Conservation (phyloP, 2,888 invertebrate species). For the Spilosoma lubricipeda region DNA sequence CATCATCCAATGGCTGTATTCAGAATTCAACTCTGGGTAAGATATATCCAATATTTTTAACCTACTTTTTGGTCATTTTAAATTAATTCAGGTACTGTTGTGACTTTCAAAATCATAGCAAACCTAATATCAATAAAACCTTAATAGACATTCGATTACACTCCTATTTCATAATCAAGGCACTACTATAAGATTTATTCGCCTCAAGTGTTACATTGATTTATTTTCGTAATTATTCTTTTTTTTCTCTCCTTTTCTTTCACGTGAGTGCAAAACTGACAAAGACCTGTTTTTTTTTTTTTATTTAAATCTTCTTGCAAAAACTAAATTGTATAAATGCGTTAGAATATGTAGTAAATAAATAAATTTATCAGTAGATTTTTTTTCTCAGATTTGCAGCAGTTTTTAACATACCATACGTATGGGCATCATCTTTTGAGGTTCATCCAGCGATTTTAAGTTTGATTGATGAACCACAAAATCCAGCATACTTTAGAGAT, state of each 20-base stretch:
- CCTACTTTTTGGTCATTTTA: background rate
- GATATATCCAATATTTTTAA: conserved; percentile 2
- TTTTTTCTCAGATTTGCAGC: conserved; percentile 39
- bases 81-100: background rate
- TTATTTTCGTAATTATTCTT: too few relatives aligned
- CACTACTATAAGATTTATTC: too few relatives aligned
- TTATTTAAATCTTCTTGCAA: too few relatives aligned
- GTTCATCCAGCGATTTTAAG: conserved; percentile 53
- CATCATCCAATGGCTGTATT: conserved; percentile 66
- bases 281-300: too few relatives aligned
- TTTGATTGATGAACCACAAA: conserved; percentile 61
- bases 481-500: conserved; percentile 65
- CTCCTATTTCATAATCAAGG: too few relatives aligned
- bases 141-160: too few relatives aligned
- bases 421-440: conserved; percentile 62
- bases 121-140: too few relatives aligned
- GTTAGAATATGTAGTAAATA: too few relatives aligned
- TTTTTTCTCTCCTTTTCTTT: too few relatives aligned
- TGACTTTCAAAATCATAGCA: background rate
- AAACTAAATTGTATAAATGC: too few relatives aligned
- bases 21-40: conserved; percentile 62
- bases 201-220: too few relatives aligned
- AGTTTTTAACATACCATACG: conserved; percentile 52
- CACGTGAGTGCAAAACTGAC: too few relatives aligned
- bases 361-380: background rate